Evolutionary conservation across 2,113 vertebrate species (phyloP).

Genomic region (Chelonoidis abingdonii): DNA sequence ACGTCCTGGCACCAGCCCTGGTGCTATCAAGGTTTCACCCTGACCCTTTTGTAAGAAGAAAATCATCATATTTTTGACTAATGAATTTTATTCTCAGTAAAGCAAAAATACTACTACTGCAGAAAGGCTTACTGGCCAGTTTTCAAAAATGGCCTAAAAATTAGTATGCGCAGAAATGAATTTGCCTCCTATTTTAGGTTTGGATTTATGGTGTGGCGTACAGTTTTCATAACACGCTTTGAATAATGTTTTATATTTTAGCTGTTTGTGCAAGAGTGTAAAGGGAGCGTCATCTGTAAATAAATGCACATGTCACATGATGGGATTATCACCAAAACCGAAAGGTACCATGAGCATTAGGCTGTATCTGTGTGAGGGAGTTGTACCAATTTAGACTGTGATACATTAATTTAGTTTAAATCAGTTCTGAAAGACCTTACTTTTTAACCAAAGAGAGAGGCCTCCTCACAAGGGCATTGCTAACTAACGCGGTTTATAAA

Average conservation of each 20-base stretch:
- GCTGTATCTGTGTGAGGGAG: not conserved
- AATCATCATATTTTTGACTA: not conserved
- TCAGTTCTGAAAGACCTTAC: not conserved
- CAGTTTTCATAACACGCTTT: not conserved
- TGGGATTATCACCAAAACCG: not conserved
- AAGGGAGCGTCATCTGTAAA: not conserved
- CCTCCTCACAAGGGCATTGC: not conserved
- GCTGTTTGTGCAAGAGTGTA: not conserved
- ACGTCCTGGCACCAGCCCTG: no score
- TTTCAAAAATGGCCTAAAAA: not conserved
- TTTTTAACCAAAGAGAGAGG: slow-evolving; percentile 52
- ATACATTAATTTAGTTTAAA: slow-evolving; percentile 12
- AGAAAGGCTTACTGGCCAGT: not conserved
- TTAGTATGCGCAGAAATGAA: not conserved
- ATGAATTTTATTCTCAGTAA: not conserved
- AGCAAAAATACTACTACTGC: not conserved
- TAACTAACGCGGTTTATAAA: slow-evolving; percentile 14
- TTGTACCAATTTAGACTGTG: not conserved
- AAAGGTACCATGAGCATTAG: not conserved
- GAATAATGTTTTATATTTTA: not conserved
- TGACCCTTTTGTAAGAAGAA: not conserved
- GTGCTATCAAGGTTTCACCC: not conserved
- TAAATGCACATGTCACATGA: not conserved
- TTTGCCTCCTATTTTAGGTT: not conserved
- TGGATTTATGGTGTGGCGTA: not conserved